Conservation (phyloP, 2,888 invertebrate species). For the Lissonota sp. region DNA sequence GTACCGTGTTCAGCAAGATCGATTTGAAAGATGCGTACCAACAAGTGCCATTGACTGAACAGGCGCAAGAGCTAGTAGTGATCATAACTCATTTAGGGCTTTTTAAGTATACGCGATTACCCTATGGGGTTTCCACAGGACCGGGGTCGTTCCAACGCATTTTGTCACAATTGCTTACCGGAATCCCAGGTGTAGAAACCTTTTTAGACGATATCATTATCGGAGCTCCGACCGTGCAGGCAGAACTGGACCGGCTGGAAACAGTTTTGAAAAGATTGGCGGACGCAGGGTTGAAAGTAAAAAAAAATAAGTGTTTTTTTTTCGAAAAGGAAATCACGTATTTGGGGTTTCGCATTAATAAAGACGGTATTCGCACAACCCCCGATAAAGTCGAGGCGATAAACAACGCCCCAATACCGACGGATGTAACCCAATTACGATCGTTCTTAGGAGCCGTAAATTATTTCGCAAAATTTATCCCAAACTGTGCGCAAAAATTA, state of each 20-base stretch:
- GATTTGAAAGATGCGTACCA: constrained; percentile 79
- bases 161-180: neutral
- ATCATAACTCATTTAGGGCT: constrained; percentile 76
- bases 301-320: constrained; percentile 25
- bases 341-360: constrained; percentile 14
- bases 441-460: neutral
- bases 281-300: constrained; percentile 33
- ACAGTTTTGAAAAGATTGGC: constrained; percentile 27
- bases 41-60: constrained; percentile 74
- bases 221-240: neutral
- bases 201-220: constrained; percentile 51
- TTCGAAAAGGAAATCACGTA: constrained; percentile 42
- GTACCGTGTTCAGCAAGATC: constrained; percentile 73
- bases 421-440: no score
- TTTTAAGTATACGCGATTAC: constrained; percentile 58
- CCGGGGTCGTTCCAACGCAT: constrained; percentile 16
- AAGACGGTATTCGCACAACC: no score
- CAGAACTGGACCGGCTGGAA: neutral
- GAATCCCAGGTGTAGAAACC: constrained; percentile 33
- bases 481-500: neutral
- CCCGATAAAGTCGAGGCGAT: no score
- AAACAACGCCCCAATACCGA: no score
- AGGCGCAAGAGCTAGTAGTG: constrained; percentile 72
- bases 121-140: constrained; percentile 25
- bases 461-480: constrained; percentile 14